These are phyloP conservation scores for Tetragonula carbonaria DNA, from an alignment of 2,888 invertebrate genomes.

Conservation along the genomic window DNA sequence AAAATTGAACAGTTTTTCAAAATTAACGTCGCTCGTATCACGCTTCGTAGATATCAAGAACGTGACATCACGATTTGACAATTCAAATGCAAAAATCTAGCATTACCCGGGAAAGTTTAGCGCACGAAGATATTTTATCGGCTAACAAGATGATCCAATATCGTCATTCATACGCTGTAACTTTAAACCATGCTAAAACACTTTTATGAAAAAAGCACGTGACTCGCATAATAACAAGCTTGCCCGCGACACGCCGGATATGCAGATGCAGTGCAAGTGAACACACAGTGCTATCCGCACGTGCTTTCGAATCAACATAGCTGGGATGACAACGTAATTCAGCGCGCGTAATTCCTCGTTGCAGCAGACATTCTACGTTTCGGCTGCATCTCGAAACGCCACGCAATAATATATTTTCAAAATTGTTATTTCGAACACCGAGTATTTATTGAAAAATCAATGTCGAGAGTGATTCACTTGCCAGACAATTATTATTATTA, in stretches of 20 bases:
- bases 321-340: slow-evolving; percentile 21
- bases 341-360: slow-evolving; percentile 6
- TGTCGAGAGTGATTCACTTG: no score
- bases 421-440: not conserved
- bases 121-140: not conserved
- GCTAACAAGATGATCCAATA: not conserved
- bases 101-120: no score
- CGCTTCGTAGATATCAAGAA: not conserved
- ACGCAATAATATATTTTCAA: not conserved
- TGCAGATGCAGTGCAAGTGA: slow-evolving; percentile 17
- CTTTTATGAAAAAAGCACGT: not conserved
- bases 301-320: slow-evolving; percentile 35
- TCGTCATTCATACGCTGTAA: not conserved
- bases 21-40: not conserved
- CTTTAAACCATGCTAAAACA: not conserved
- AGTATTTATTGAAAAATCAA: no score
- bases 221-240: not conserved
- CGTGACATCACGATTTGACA: not conserved
- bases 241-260: not conserved
- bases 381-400: not conserved
- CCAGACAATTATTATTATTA: no score
- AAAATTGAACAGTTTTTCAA: not conserved
- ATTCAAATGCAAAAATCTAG: no score
- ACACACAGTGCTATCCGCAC: not conserved
- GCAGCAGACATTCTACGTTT: not conserved